Evolutionary conservation across 2,888 invertebrate species (phyloP), one percentile per base, ranked within the genome.

Genomic region (Macrosoma leucophasiata): DNA sequence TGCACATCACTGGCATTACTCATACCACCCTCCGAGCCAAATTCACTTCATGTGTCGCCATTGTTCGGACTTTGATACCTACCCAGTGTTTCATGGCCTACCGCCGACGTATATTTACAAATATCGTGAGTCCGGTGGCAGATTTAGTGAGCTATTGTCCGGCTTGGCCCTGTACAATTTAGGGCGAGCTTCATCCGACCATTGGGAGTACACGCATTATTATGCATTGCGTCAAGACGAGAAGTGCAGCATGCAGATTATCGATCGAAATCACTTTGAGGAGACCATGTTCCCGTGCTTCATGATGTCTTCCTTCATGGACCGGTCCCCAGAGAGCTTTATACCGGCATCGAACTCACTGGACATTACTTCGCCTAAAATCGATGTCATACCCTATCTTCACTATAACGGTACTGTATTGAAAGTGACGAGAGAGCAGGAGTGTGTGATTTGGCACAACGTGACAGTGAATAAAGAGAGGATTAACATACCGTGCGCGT

Each of bases 131-230:
- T 71, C 69, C 5, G 59, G 62, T 2, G 71, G 62, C 33, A 58
- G 73, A 39, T 81, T 65, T 39, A 65, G 73, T 2, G 65, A 69
- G 27, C 41, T 84, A 10, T 46, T 82, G 21, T 67, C 77, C 2
- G 82, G 82, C 5, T 55, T 84, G 13, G 75, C 82, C 4, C 48
- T 84, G 8, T 82, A 79, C 52, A 84, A 84, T 46, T 55, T 84
- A 20, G 82, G 81, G 14, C 62, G 76, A 46, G 61, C 76, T 1
- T 40, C 58, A 2, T 52, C 52, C 12, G 62, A 60, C 9, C 55
- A 63, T 7, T 56, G 56, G 55, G 53, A 68, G 24, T 51, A 63
- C 33, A 45, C 54, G 0, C 59, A 62, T 11, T 63, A 63, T 36
- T 73, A 78, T 41, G 43, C 61, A 1, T 47, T 65, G 11, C 57